These are phyloP conservation scores for Strongylocentrotus purpuratus DNA, from an alignment of 35 echinoderm and acorn worm species.

Conservation along the genomic window DNA sequence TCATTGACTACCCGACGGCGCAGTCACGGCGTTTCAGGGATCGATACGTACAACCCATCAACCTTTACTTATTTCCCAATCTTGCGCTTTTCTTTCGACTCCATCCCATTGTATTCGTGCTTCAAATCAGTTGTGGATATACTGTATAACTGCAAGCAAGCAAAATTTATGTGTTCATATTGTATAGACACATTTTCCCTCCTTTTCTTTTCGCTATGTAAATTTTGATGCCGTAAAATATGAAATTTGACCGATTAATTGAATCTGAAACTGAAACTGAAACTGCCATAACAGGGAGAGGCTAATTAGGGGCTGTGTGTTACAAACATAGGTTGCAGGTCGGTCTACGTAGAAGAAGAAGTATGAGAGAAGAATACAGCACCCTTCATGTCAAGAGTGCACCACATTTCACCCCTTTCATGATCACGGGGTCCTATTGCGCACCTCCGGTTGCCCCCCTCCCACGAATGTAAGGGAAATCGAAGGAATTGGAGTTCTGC, in stretches of 20 bases:
- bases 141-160: too few relatives aligned
- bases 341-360: neutral
- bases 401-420: neutral
- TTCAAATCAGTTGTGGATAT: too few relatives aligned
- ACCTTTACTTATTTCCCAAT: too few relatives aligned
- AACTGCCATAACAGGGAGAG: neutral
- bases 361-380: neutral
- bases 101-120: too few relatives aligned
- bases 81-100: too few relatives aligned
- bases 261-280: neutral
- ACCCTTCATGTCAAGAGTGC: neutral
- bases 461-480: slow-evolving; percentile 16
- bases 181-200: too few relatives aligned
- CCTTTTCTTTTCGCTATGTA: too few relatives aligned
- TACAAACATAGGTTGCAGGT: neutral
- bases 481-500: slow-evolving; percentile 1
- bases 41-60: too few relatives aligned
- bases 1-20: too few relatives aligned
- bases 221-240: neutral
- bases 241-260: neutral
- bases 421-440: neutral
- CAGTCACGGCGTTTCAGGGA: too few relatives aligned
- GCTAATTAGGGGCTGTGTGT: neutral
- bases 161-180: too few relatives aligned
- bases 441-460: neutral